These are phyloP conservation scores for Oriolus oriolus DNA, from an alignment of 2,113 vertebrate species.

Conservation along the genomic window DNA sequence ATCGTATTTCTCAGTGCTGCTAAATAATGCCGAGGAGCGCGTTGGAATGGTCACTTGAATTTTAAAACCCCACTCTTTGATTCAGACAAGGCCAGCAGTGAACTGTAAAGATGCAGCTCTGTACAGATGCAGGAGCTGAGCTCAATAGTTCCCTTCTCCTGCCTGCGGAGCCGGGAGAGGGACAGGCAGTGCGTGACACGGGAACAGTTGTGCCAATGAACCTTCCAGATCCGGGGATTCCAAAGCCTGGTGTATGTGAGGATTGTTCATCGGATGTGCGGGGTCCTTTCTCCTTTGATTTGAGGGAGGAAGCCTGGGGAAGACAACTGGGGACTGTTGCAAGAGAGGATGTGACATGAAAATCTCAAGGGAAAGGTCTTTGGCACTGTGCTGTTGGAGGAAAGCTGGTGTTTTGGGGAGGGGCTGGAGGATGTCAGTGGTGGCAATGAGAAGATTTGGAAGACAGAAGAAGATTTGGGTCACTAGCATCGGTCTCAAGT, in stretches of 20 bases:
- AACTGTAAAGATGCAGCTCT: neutral
- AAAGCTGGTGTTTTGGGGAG: neutral
- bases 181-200: neutral
- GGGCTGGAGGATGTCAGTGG: neutral
- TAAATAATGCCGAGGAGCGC: neutral
- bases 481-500: neutral
- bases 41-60: neutral
- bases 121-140: constrained; percentile 10
- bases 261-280: neutral
- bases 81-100: neutral
- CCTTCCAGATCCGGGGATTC: neutral
- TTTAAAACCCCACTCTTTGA: neutral
- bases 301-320: neutral
- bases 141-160: constrained; percentile 5
- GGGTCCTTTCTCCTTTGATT: neutral
- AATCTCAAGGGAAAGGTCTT: neutral
- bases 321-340: neutral
- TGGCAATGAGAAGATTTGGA: neutral
- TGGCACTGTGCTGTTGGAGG: neutral
- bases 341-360: neutral
- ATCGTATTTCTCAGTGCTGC: neutral
- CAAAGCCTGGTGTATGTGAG: neutral
- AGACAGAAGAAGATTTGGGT: neutral
- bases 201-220: neutral
- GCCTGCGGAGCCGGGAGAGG: neutral